Base-by-base conservation (phyloP, 2,113 vertebrate species). In the Sigmodon hispidus region DNA sequence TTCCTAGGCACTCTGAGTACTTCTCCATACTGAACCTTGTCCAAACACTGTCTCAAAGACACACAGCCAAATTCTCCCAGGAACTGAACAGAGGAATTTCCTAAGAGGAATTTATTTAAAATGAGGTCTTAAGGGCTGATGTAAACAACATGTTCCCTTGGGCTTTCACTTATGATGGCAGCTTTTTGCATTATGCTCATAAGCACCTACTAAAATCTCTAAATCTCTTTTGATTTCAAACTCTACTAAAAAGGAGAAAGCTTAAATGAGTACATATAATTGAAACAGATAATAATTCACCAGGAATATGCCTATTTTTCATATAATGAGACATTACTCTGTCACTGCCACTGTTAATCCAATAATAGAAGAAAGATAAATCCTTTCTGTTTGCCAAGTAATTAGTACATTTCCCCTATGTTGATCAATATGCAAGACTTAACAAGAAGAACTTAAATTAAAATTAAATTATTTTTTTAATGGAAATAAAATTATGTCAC, bases 71-170 rank as follows among this genome's bases (percentile, higher is more conserved):
- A 92, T 72, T 95, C 95, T 94, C 92, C 31, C 65, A 79, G 69
- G 94, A 16, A 77, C 45, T 43, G 45, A 83, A 83, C 29, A 36
- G 22, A 69, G 19, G 9, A 65, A 84, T 94, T 94, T 90, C 89
- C 69, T 92, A 76, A 65, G 89, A 95, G 73, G 43, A 92, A 77
- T 10, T 90, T 90, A 87, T 92, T 90, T 92, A 92, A 84, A 94
- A 80, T 63, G 70, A 95, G 36, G 24, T n/a, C 31, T 15, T 75
- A n/a, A 87, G 40, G 65, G 48, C 17, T 80, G 48, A 85, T 45
- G 50, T 94, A 93, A 96, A 85, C 89, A 96, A 16, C 29, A 34
- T 11, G 45, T 87, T 94, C 95, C 83, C 96, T 50, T 55, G 76
- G 88, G 90, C 87, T 77, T 36, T 73, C 29, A 43, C n/a, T 94